phyloP scores from a whole-genome alignment of 2,113 vertebrate species.

The Acinonyx jubatus region DNA sequence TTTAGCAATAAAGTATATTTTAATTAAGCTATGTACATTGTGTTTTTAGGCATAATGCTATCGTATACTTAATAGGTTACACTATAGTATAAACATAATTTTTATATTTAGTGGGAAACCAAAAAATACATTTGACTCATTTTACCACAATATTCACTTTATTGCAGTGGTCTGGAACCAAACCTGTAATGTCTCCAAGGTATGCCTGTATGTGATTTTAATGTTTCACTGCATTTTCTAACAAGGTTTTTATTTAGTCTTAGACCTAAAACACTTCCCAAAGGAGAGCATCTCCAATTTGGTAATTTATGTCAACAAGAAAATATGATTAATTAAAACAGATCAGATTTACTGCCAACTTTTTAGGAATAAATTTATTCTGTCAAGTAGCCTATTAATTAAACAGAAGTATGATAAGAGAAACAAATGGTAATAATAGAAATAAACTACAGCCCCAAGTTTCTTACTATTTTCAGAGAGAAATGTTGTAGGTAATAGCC shows the following conservation, averaged over 20 bases:
- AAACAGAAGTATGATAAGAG: neutral
- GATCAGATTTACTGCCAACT: constrained; percentile 41
- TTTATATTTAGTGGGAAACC: neutral
- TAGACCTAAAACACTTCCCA: neutral
- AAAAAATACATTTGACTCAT: neutral
- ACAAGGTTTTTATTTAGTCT: constrained; percentile 9
- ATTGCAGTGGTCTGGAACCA: neutral
- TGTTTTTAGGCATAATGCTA: neutral
- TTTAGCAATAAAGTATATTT: neutral
- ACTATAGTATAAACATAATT: neutral
- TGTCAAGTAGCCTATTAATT: constrained; percentile 53
- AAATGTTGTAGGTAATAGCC: neutral
- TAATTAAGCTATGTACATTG: neutral
- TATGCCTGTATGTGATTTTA: neutral
- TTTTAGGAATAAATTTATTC: constrained; percentile 44
- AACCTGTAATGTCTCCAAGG: neutral
- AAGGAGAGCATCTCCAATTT: constrained; percentile 32
- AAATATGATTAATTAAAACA: constrained; percentile 53
- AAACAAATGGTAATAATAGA: constrained; percentile 22
- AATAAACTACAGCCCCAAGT: neutral
- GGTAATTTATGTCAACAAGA: constrained; percentile 54
- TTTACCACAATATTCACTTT: neutral
- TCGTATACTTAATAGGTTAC: neutral
- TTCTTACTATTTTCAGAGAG: constrained; percentile 19
- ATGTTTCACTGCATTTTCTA: neutral